phyloP scores from a whole-genome alignment of 35 echinoderm and acorn worm species.

The Strongylocentrotus purpuratus region DNA sequence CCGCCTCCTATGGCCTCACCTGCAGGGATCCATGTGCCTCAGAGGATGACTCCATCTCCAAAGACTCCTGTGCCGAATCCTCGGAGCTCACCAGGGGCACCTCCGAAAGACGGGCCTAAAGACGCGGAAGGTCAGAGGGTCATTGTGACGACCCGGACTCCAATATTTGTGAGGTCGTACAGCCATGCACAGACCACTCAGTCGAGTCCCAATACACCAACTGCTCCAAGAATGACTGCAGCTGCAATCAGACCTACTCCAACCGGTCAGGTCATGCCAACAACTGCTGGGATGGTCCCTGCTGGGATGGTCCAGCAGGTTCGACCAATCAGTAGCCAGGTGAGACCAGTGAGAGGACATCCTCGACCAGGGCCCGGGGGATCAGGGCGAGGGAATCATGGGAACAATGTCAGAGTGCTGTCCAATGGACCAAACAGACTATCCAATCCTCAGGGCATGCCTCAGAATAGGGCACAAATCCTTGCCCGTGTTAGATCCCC shows the following conservation, averaged over 20 bases:
- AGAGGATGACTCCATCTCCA: slow-evolving; percentile 5
- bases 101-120: neutral
- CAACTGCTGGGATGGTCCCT: slow-evolving; percentile 28
- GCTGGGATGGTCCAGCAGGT: slow-evolving; percentile 44
- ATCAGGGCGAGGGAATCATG: neutral
- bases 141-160: slow-evolving; percentile 65
- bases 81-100: neutral
- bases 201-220: slow-evolving; percentile 3
- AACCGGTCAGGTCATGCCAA: slow-evolving; percentile 24
- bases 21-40: neutral
- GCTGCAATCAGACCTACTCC: slow-evolving; percentile 25
- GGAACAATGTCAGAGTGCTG: slow-evolving; percentile 19
- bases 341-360: slow-evolving; percentile 28
- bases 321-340: slow-evolving; percentile 45
- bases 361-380: neutral
- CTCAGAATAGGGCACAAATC: neutral
- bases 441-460: neutral
- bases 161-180: slow-evolving; percentile 64
- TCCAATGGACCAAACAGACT: slow-evolving; percentile 5
- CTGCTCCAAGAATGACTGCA: slow-evolving; percentile 24
- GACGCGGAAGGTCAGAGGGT: slow-evolving; percentile 51
- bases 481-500: slow-evolving; percentile 17
- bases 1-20: neutral
- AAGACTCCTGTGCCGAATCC: neutral
- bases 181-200: slow-evolving; percentile 5